These are phyloP conservation scores for Stictocephala bisonia DNA, from an alignment of 2,888 invertebrate species.

Conservation along the genomic window DNA sequence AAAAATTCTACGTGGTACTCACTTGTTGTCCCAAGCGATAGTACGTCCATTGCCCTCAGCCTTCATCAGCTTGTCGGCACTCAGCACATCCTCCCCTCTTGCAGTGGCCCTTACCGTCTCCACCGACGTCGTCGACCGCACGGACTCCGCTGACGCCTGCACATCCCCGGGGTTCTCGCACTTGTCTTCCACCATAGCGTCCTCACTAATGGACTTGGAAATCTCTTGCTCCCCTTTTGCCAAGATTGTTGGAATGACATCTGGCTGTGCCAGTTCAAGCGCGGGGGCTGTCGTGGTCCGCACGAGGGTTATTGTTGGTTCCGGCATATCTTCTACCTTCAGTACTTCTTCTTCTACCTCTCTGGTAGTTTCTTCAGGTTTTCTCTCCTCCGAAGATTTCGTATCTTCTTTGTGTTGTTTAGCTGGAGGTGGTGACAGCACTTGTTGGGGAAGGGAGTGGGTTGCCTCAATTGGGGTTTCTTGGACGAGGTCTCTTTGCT, in stretches of 20 bases:
- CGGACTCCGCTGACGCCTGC: conserved; percentile 39
- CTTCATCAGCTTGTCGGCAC: conserved; percentile 68
- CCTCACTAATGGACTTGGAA: conserved; percentile 31
- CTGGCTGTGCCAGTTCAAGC: conserved; percentile 62
- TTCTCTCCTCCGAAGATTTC: background rate
- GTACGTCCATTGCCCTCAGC: conserved; percentile 56
- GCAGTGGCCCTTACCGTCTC: conserved; percentile 46
- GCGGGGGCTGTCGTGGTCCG: conserved; percentile 51
- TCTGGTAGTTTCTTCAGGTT: conserved; percentile 14
- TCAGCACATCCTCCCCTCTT: conserved; percentile 67
- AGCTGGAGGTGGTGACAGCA: background rate
- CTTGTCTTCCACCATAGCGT: background rate
- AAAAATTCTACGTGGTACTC: no score
- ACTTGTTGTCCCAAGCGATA: conserved; percentile 40
- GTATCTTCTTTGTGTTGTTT: background rate
- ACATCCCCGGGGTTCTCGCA: background rate
- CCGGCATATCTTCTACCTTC: conserved; percentile 20
- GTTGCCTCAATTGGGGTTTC: conserved; percentile 4
- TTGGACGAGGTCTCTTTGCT: conserved; percentile 19
- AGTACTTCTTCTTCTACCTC: conserved; percentile 2
- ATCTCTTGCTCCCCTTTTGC: conserved; percentile 38
- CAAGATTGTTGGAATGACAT: conserved; percentile 58
- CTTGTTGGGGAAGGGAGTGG: background rate
- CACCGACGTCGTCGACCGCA: conserved; percentile 41
- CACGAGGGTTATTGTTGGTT: conserved; percentile 40